Evolutionary conservation across 1,140 invertebrate genomes (phyloP), one percentile per base, ranked within the genome.

Genomic region (Aphelinus atriplicis): DNA sequence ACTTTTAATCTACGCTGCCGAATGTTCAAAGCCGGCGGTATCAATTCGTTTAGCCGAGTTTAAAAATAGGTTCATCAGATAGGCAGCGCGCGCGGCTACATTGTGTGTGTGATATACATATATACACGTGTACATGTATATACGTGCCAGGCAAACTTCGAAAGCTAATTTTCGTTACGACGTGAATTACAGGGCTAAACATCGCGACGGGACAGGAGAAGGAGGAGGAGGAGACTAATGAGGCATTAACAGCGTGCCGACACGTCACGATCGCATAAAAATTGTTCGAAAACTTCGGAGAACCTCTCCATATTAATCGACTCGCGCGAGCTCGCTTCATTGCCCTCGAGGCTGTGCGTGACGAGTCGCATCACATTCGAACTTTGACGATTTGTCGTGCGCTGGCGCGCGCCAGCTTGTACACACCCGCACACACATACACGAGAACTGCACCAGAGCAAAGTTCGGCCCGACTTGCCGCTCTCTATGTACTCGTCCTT

Each of bases 351-450:
- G 58, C 47, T 66, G 64, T 68, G 65, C 72, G 72, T 74, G 72
- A 74, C 65, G 56, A 67, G 64, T 66, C 71, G 55, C 71, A 73
- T 73, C 71, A 73, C 26, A 26, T 26, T 73, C 71, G 64, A 73
- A 73, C 64, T 73, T 73, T 73, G 65, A 7, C 60, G 57, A 73
- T 73, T 73, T 67, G 71, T 73, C 71, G 42, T 73, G 46, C 47
- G 46, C 55, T 1, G 50, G n/a, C 64, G 61, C 70, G 70, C 56
- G 63, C 63, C 3, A 46, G 47, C 43, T 7, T 53, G 9, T 60
- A 63, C 63, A 47, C 55, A 66, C 55, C 51, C 26, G 53, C 69
- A 10, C 26, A 51, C 60, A 9, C 26, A 26, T 26, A 26, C 26
- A 26, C 26, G 26, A 26, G 26, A 26, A 26, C 26, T 26, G 26